These are phyloP conservation scores for Dendrolimus houi DNA, from an alignment of 2,888 invertebrate genomes.

Conservation along the genomic window DNA sequence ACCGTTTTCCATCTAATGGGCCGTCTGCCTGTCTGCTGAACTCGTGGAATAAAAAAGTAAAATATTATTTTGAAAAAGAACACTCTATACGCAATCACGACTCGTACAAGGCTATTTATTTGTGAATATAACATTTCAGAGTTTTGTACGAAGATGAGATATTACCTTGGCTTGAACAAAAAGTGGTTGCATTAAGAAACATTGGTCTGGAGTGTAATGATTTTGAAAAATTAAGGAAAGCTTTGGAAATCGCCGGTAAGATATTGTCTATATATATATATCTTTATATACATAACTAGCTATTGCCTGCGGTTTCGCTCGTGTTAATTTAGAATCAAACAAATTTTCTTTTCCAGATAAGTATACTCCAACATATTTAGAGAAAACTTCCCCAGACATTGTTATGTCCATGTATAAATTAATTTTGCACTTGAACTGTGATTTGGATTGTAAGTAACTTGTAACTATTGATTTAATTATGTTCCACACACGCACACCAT, in stretches of 20 bases:
- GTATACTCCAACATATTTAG: neutral
- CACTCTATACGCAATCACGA: too few relatives aligned
- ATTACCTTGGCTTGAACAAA: conserved; percentile 36
- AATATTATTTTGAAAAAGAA: too few relatives aligned
- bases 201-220: conserved; percentile 23
- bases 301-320: too few relatives aligned
- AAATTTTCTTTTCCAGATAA: neutral
- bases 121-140: conserved; percentile 12
- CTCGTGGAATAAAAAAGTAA: too few relatives aligned
- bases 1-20: too few relatives aligned
- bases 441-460: neutral
- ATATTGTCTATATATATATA: neutral
- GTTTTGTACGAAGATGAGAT: conserved; percentile 24
- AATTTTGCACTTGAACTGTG: neutral
- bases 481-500: too few relatives aligned
- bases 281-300: too few relatives aligned
- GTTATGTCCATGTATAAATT: neutral
- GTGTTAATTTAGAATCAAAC: too few relatives aligned
- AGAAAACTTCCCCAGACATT: neutral
- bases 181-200: conserved; percentile 24
- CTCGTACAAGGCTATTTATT: too few relatives aligned
- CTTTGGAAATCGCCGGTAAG: conserved; percentile 27
- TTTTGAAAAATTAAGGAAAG: conserved; percentile 12
- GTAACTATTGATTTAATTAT: too few relatives aligned
- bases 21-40: too few relatives aligned